Percentiles rank a stretch among this genome's conserved stretches.
phyloP scores from a whole-genome alignment of 2,797 vertebrate genomes.

The Acipenser transmontanus region DNA sequence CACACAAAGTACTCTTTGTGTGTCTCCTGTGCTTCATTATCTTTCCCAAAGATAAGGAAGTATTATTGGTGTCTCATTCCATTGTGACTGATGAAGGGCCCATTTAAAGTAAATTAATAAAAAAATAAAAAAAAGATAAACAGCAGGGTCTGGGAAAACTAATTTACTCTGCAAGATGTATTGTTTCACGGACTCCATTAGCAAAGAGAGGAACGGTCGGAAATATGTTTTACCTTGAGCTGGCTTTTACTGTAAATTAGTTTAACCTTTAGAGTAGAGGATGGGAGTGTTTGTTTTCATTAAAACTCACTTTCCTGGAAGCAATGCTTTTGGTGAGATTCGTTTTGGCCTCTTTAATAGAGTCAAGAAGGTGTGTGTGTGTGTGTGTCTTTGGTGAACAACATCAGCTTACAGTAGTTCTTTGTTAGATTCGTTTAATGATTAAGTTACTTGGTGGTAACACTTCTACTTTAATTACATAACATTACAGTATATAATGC shows the following conservation, averaged over 20 bases:
- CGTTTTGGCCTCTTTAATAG: conserved; percentile 1
- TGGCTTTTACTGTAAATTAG: conserved; percentile 13
- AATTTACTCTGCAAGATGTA: conserved; percentile 17
- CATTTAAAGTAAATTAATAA: conserved; percentile 17
- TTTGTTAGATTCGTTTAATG: too few species aligned
- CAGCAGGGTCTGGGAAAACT: conserved; percentile 1
- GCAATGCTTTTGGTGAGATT: conserved; percentile 3
- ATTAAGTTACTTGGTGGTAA: too few species aligned
- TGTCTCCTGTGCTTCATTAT: too few species aligned
- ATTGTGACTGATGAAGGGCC: conserved; percentile 21
- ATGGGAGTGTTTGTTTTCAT: conserved; percentile 17
- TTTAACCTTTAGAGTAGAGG: conserved; percentile 21
- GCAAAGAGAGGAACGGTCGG: not conserved
- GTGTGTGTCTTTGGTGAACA: too few species aligned
- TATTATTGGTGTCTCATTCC: not conserved
- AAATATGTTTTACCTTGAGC: conserved; percentile 11
- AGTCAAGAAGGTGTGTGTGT: not conserved
- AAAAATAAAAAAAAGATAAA: conserved; percentile 18
- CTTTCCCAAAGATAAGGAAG: too few species aligned
- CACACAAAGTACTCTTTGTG: too few species aligned
- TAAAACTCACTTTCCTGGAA: conserved; percentile 13
- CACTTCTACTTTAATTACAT: too few species aligned
- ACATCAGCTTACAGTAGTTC: too few species aligned
- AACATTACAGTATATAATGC: too few species aligned
- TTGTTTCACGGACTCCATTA: conserved; percentile 18